Evolutionary conservation across 2,888 invertebrate species (phyloP), one percentile per base, ranked within the genome.

Genomic region (Arge pagana): DNA sequence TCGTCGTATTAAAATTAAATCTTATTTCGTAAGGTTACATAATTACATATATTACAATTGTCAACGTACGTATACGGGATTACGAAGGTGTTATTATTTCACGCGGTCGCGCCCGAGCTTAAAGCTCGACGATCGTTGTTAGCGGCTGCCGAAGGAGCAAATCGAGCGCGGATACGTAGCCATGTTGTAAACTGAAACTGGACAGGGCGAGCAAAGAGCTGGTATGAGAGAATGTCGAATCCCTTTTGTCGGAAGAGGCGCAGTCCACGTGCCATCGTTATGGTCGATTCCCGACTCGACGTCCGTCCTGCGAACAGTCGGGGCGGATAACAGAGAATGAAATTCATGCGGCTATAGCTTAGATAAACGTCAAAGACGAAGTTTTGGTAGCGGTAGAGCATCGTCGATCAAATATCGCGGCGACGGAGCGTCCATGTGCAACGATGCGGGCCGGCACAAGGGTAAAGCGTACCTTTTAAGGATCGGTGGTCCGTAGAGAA

Each of bases 381-480:
- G n/a, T n/a, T n/a, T n/a, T n/a, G n/a, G n/a, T n/a, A n/a, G n/a
- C n/a, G n/a, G n/a, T n/a, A n/a, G n/a, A n/a, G n/a, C n/a, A n/a
- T n/a, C n/a, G n/a, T n/a, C n/a, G n/a, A n/a, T n/a, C n/a, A n/a
- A n/a, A n/a, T n/a, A n/a, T n/a, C n/a, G n/a, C n/a, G n/a, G n/a
- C n/a, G n/a, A n/a, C n/a, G n/a, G n/a, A n/a, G n/a, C n/a, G n/a
- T n/a, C n/a, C n/a, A n/a, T n/a, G n/a, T n/a, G n/a, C n/a, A n/a
- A n/a, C n/a, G n/a, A n/a, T n/a, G n/a, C n/a, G n/a, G n/a, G n/a
- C n/a, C n/a, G n/a, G n/a, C n/a, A n/a, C n/a, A n/a, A n/a, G n/a
- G n/a, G n/a, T n/a, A n/a, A n/a, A n/a, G n/a, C n/a, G n/a, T 65
- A 72, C 72, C 68, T 62, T 63, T 70, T 72, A 43, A 72, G 66